A percentile compares a stretch with the other conserved stretches of the same genome.
Evolutionary conservation across 2,797 vertebrate genomes (phyloP).

Genomic region (Sarcoramphus papa): DNA sequence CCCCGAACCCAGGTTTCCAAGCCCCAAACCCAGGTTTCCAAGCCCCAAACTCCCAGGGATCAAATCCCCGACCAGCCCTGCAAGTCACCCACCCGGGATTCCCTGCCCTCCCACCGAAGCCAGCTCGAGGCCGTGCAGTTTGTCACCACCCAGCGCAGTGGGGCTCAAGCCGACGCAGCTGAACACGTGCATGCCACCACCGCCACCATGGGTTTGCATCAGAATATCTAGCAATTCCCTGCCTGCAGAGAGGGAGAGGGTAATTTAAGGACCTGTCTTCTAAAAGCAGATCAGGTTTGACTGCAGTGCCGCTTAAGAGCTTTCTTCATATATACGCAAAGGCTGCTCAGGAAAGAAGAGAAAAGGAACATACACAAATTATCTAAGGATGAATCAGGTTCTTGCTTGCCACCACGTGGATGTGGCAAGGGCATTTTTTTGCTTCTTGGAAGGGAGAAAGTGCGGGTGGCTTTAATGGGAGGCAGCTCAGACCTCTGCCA

Average conservation of each 20-base stretch:
- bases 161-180: not conserved
- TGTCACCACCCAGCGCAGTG: not conserved
- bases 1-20: not conserved
- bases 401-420: not conserved
- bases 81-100: not conserved
- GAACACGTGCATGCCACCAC: accelerated
- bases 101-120: not conserved
- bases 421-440: not conserved
- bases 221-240: not conserved
- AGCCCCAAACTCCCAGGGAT: not conserved
- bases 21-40: not conserved
- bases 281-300: constrained; percentile 65
- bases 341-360: not conserved
- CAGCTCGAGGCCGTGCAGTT: not conserved
- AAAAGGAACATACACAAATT: constrained; percentile 2
- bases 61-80: not conserved
- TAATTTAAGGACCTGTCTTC: constrained; percentile 58
- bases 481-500: not conserved
- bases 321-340: constrained; percentile 51
- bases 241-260: constrained; percentile 30
- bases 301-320: constrained; percentile 35
- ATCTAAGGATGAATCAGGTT: constrained; percentile 28
- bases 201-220: not conserved
- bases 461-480: not conserved
- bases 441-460: not conserved